Conservation (phyloP, 2,113 vertebrate genomes). For the Argyrosomus japonicus region DNA sequence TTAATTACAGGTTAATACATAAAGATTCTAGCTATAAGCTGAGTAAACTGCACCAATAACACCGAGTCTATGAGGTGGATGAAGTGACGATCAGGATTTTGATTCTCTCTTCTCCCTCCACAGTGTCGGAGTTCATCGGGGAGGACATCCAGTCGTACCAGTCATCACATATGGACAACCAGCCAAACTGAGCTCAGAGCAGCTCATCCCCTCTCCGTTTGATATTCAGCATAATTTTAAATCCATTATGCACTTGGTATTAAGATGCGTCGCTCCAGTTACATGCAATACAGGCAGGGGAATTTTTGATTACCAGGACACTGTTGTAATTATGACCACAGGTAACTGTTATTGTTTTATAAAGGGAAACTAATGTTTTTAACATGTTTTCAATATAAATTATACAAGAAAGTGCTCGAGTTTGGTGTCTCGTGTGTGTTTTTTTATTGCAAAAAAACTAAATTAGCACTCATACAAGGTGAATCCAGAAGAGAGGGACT, state of each 20-base stretch:
- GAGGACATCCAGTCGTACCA: constrained; percentile 84
- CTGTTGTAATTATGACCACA: constrained; percentile 75
- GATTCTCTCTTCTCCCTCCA: constrained; percentile 38
- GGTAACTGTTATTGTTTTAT: constrained; percentile 74
- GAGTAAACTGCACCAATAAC: background rate
- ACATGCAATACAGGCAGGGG: constrained; percentile 46
- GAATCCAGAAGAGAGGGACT: background rate
- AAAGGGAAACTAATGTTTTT: constrained; percentile 81
- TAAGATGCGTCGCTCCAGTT: constrained; percentile 56
- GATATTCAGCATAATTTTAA: constrained; percentile 52
- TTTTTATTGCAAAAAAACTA: background rate
- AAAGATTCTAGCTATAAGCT: background rate
- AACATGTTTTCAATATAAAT: constrained; percentile 84
- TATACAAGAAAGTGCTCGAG: constrained; percentile 70
- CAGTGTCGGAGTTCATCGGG: constrained; percentile 86
- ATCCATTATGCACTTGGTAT: constrained; percentile 62
- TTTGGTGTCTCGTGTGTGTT: constrained; percentile 33
- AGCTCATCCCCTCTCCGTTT: constrained; percentile 16
- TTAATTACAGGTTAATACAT: background rate
- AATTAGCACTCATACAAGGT: background rate
- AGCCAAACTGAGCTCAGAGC: constrained; percentile 76
- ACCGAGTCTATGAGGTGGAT: background rate
- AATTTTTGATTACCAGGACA: constrained; percentile 53
- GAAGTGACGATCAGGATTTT: background rate
- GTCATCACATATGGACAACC: constrained; percentile 78